These are phyloP conservation scores for Halictus ligatus DNA, from an alignment of 2,888 invertebrate genomes.

Conservation along the genomic window DNA sequence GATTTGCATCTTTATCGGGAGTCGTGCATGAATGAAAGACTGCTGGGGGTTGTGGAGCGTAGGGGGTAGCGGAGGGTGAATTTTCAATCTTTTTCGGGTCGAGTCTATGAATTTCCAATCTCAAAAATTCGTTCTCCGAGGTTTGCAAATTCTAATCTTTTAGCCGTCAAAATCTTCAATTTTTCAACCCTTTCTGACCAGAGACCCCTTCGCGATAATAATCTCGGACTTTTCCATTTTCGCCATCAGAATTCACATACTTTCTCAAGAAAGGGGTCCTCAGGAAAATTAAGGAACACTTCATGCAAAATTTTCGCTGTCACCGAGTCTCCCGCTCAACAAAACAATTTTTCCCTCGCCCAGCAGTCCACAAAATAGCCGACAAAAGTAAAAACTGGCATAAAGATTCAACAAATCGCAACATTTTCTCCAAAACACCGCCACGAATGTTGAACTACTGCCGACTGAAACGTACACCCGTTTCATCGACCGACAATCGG, in stretches of 20 bases:
- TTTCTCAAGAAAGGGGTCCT: too few relatives aligned
- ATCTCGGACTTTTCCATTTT: too few relatives aligned
- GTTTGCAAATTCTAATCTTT: background rate
- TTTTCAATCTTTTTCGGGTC: background rate
- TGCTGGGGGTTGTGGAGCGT: background rate
- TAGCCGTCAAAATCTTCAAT: too few relatives aligned
- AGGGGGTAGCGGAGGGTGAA: background rate
- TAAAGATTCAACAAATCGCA: too few relatives aligned
- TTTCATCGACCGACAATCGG: background rate
- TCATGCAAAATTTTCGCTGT: background rate
- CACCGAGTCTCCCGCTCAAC: background rate
- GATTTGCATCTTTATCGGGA: constrained; percentile 3
- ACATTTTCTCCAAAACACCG: too few relatives aligned
- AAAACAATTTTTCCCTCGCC: background rate
- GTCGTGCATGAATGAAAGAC: constrained; percentile 9
- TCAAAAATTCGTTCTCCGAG: background rate
- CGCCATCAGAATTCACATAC: too few relatives aligned
- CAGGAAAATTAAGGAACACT: too few relatives aligned
- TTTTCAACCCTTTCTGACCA: background rate
- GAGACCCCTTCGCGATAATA: too few relatives aligned
- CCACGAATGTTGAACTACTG: too few relatives aligned
- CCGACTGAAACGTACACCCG: too few relatives aligned
- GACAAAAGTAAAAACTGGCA: too few relatives aligned
- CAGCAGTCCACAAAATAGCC: too few relatives aligned
- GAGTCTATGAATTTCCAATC: background rate